phyloP scores from a whole-genome alignment of 2,113 vertebrate genomes.

The Leucopternis melanops region DNA sequence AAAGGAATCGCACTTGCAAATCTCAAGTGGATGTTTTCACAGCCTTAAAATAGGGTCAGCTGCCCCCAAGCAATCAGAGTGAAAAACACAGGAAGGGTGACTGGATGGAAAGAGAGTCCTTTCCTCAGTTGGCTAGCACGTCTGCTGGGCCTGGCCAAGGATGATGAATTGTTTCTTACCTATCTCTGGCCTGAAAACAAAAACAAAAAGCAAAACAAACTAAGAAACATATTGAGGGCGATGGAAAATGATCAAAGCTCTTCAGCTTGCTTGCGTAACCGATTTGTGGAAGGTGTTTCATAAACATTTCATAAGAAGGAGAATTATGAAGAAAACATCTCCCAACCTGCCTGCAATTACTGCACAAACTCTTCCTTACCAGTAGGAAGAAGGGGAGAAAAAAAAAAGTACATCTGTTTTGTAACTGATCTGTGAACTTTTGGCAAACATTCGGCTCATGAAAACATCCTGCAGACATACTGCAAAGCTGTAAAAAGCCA shows the following conservation, averaged over 20 bases:
- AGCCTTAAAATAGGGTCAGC: constrained; percentile 48
- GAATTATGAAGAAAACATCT: constrained; percentile 79
- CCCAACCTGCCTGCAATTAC: constrained; percentile 82
- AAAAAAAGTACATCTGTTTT: constrained; percentile 65
- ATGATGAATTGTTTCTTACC: constrained; percentile 31
- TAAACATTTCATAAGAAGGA: constrained; percentile 83
- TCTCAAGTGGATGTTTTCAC: constrained; percentile 54
- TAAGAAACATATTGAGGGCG: constrained; percentile 64
- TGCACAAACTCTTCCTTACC: constrained; percentile 70
- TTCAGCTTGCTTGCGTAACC: constrained; percentile 71
- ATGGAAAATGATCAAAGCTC: constrained; percentile 78
- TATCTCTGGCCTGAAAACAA: constrained; percentile 1
- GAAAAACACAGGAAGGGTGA: constrained; percentile 41
- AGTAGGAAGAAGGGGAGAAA: constrained; percentile 56
- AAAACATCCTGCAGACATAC: constrained; percentile 65
- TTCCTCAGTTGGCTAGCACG: not conserved
- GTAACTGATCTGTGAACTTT: constrained; percentile 67
- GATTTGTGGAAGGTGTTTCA: constrained; percentile 81
- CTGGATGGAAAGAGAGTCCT: constrained; percentile 16
- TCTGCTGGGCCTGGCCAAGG: not conserved
- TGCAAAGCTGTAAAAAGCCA: not conserved
- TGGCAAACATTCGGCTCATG: constrained; percentile 41
- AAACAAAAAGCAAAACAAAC: constrained; percentile 67
- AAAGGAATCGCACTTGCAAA: not conserved
- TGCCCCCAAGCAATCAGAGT: not conserved